Evolutionary conservation across 2,888 invertebrate species (phyloP).

Genomic region (Schrankia costaestrigalis): DNA sequence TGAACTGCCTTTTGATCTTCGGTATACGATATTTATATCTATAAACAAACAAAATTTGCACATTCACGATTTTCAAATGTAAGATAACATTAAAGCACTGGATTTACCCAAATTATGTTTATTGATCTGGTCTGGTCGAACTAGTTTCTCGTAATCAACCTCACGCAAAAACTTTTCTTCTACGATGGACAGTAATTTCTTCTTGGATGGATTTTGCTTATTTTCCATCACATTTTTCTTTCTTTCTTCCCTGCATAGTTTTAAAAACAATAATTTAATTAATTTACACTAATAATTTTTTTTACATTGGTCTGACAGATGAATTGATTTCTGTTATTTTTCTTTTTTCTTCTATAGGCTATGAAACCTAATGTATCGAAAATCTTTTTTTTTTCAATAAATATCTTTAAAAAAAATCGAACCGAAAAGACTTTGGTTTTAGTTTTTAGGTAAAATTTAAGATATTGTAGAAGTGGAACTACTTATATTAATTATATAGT

Average conservation of each 20-base stretch:
- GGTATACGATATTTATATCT: conserved; percentile 62
- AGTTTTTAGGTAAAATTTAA: too few species aligned
- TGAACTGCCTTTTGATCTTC: conserved; percentile 37
- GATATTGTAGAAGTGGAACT: too few species aligned
- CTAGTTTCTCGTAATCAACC: conserved; percentile 57
- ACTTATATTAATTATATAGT: too few species aligned
- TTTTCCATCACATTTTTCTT: conserved; percentile 77
- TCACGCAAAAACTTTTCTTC: conserved; percentile 63
- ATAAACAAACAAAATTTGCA: conserved; percentile 4
- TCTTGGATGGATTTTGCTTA: conserved; percentile 67
- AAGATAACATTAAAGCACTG: too few species aligned
- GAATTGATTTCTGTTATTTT: conserved; percentile 31
- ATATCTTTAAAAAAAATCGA: too few species aligned
- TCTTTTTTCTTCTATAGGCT: conserved; percentile 33
- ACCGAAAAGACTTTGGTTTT: too few species aligned
- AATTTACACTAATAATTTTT: conserved; percentile 29
- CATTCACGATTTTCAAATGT: too few species aligned
- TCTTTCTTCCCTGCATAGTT: conserved; percentile 69
- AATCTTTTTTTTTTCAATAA: background rate
- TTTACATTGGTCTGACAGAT: conserved; percentile 53
- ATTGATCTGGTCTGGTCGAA: too few species aligned
- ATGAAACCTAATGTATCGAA: too few species aligned
- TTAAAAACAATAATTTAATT: conserved; percentile 49
- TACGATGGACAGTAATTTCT: conserved; percentile 60
- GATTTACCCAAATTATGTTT: too few species aligned